A percentile compares a stretch with the other conserved stretches of the same genome.
phyloP scores from a whole-genome alignment of 2,888 invertebrate species.

The Hesperia comma region DNA sequence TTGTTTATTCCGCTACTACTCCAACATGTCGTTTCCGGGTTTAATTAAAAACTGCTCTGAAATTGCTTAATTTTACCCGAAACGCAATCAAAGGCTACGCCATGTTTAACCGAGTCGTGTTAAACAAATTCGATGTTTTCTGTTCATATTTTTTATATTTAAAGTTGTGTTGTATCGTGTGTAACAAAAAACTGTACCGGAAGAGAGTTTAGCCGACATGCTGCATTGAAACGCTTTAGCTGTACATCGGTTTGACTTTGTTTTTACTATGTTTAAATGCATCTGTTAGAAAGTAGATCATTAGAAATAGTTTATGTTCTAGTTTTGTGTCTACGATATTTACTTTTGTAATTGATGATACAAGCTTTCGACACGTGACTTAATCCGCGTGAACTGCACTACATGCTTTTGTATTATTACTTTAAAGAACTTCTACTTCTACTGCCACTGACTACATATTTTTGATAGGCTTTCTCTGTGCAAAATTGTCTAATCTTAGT shows the following conservation, averaged over 20 bases:
- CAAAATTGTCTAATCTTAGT: too few relatives aligned
- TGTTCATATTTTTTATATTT: constrained; percentile 1
- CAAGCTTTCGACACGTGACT: too few relatives aligned
- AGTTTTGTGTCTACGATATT: not conserved
- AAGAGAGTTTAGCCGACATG: constrained; percentile 6
- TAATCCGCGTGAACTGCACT: too few relatives aligned
- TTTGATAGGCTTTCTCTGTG: too few relatives aligned
- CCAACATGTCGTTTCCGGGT: constrained; percentile 61
- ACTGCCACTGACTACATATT: too few relatives aligned
- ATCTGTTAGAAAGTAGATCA: not conserved
- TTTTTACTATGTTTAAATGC: not conserved
- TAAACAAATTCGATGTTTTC: constrained; percentile 22
- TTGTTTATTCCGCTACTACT: constrained; percentile 60
- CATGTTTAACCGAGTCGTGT: constrained; percentile 18
- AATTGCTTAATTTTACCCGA: constrained; percentile 54
- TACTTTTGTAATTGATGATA: too few relatives aligned
- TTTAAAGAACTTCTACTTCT: too few relatives aligned
- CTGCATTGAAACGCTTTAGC: constrained; percentile 14
- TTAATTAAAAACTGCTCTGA: constrained; percentile 64
- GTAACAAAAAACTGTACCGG: constrained; percentile 18
- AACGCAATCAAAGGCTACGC: constrained; percentile 25
- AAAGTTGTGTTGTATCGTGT: constrained; percentile 14
- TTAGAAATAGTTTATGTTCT: constrained; percentile 3
- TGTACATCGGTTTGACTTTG: constrained; percentile 11
- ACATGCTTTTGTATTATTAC: too few relatives aligned